Evolutionary conservation across 1,140 invertebrate genomes (phyloP), one percentile per base, ranked within the genome.

Genomic region (Hypsibius dujardini): DNA sequence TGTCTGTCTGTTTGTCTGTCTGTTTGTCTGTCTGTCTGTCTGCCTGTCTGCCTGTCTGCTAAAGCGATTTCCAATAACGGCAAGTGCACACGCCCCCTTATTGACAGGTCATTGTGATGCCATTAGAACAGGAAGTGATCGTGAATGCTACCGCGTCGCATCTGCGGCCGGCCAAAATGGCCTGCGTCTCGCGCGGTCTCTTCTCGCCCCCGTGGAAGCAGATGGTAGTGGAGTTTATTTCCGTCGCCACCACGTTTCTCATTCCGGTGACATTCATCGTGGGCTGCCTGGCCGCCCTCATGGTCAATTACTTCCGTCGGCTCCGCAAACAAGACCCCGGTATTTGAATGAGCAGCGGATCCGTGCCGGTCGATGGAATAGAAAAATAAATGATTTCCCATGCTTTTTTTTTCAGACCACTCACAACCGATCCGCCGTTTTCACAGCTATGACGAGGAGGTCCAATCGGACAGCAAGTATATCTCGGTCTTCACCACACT

Each of bases 191-290:
- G 62, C 62, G 62, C 7, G 62, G 62, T 12, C 12, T 15, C 42
- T 67, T 15, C 62, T 67, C 12, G 3, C 62, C 62, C 3, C 62
- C 62, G 3, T 67, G 62, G 62, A 67, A 67, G 62, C 62, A 67
- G 62, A 67, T 67, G 12, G 42, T 67, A 7, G 62, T 67, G 12
- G 62, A 67, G 7, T 15, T 67, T 12, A 45, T 42, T 3, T 67
- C 62, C 12, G 45, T 67, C 45, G 12, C 12, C 62, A 67, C 62
- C 62, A 67, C 62, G 12, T 67, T 15, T 42, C 42, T 67, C 12
- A 67, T 67, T 42, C 62, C 62, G 42, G 62, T 67, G 12, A 7
- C 42, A 15, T 67, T 67, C 42, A 67, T 67, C 42, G 62, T 67
- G 12, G 12, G 62, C 42, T 67, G 62, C 45, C 62, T 67, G 7